phyloP scores from a whole-genome alignment of 2,113 vertebrate genomes.

The Columba janthina region DNA sequence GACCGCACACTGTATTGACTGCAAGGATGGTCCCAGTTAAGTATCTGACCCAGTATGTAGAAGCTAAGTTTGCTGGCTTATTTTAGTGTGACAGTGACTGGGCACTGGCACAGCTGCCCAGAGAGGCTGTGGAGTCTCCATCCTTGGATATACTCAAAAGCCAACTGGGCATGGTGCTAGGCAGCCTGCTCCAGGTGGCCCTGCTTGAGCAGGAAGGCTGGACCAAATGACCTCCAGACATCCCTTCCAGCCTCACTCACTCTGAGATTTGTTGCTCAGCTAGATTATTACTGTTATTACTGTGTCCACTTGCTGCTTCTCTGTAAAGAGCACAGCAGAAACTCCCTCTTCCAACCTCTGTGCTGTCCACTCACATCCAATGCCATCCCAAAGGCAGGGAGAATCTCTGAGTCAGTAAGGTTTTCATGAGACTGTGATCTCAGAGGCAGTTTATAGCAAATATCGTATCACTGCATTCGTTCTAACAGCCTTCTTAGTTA shows the following conservation, averaged over 20 bases:
- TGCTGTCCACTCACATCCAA: not conserved
- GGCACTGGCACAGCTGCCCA: not conserved
- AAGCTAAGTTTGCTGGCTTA: not conserved
- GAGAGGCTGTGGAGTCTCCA: not conserved
- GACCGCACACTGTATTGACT: not conserved
- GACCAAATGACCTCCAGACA: not conserved
- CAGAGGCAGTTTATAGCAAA: not conserved
- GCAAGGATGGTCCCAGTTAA: not conserved
- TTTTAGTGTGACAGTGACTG: not conserved
- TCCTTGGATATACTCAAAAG: not conserved
- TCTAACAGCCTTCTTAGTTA: not conserved
- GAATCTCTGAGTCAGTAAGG: not conserved
- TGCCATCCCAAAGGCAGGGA: not conserved
- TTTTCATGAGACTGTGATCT: not conserved
- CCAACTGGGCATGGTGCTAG: not conserved
- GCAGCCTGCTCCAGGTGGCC: not conserved
- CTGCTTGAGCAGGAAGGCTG: not conserved
- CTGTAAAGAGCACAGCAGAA: not conserved
- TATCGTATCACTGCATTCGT: not conserved
- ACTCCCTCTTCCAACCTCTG: not conserved
- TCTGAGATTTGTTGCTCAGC: not conserved
- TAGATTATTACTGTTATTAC: not conserved
- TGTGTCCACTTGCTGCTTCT: not conserved
- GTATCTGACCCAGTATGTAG: not conserved
- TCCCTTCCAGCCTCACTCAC: not conserved